Evolutionary conservation across 2,113 vertebrate species (phyloP).

Genomic region (Gasterosteus aculeatus): DNA sequence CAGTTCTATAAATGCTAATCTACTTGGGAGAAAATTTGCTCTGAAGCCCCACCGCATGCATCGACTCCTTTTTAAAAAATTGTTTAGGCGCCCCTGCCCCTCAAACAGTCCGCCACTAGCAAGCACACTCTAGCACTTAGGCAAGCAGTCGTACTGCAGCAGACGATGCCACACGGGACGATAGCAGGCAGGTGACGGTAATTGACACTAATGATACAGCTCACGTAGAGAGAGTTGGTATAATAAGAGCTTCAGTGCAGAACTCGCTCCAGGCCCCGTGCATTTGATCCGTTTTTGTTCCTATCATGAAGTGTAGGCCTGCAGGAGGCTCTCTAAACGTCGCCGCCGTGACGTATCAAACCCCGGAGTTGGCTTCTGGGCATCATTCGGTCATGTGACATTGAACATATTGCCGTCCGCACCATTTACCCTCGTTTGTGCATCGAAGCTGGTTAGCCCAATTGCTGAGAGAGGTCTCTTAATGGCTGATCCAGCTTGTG

Average conservation of each 20-base stretch:
- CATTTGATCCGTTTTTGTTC: background rate
- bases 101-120: background rate
- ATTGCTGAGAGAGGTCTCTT: background rate
- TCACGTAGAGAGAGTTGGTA: slow-evolving; percentile 42
- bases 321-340: background rate
- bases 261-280: background rate
- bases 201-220: slow-evolving; percentile 23
- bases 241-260: slow-evolving; percentile 17
- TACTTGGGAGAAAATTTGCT: background rate
- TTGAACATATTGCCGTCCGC: background rate
- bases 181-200: slow-evolving; percentile 5
- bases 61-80: background rate
- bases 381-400: background rate
- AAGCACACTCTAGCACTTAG: slow-evolving; percentile 13
- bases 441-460: background rate
- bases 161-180: background rate
- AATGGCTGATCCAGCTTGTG: background rate
- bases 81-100: background rate
- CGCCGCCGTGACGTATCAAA: background rate
- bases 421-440: background rate
- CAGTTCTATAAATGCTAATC: background rate
- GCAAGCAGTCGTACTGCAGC: background rate
- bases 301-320: background rate
- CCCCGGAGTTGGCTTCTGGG: background rate
- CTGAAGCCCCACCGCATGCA: background rate